Percentiles rank a stretch among this genome's conserved stretches.
Conservation (phyloP, 1,140 invertebrate species). For the Drosophila micromelanica region DNA sequence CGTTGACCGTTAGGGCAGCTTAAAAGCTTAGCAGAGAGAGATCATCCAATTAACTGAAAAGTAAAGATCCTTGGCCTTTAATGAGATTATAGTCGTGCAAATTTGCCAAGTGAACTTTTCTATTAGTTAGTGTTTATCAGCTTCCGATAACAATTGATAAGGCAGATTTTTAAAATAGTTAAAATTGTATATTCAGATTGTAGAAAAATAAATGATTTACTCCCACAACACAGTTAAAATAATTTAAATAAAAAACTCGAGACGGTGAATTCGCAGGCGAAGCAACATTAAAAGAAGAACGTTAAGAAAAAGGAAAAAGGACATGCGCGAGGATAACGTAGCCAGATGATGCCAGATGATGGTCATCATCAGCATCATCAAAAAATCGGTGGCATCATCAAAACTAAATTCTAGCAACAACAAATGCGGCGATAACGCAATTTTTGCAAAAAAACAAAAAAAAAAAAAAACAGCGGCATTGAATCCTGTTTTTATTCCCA, state of each 20-base stretch:
- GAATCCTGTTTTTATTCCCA: conserved; percentile 84
- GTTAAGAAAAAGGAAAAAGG: conserved; percentile 23
- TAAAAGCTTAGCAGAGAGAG: conserved; percentile 35
- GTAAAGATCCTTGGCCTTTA: conserved; percentile 9
- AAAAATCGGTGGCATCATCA: conserved; percentile 63
- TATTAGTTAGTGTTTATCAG: background rate
- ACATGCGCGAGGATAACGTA: conserved; percentile 46
- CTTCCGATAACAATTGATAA: background rate
- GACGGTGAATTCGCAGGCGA: background rate
- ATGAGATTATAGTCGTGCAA: background rate
- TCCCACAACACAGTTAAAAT: background rate
- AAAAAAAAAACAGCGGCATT: conserved; percentile 41
- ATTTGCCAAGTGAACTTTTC: background rate
- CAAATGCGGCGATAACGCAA: conserved; percentile 60
- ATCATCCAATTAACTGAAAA: conserved; percentile 30
- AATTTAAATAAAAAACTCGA: background rate
- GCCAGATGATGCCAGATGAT: conserved; percentile 28
- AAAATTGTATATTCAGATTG: too few species aligned
- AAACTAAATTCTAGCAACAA: conserved; percentile 39
- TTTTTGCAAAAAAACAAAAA: too few species aligned
- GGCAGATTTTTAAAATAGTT: too few species aligned
- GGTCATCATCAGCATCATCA: conserved; percentile 38
- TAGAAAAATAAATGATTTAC: background rate
- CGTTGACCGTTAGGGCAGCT: conserved; percentile 46
- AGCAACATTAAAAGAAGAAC: conserved; percentile 20